Evolutionary conservation across 2,113 vertebrate genomes (phyloP).

Genomic region (Dendropsophus ebraccatus): DNA sequence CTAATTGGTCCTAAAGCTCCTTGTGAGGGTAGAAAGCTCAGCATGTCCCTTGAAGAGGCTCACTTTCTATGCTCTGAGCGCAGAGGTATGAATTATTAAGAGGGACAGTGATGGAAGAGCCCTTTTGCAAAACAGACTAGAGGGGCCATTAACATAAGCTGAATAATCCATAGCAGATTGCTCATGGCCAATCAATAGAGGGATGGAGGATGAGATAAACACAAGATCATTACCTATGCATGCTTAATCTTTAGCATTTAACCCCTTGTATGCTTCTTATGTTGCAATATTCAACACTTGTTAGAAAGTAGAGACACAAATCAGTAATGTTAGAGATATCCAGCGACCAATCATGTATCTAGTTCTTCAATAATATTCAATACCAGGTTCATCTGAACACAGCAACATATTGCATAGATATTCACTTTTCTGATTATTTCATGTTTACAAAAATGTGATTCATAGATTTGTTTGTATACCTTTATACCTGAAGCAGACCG

Average conservation of each 20-base stretch:
- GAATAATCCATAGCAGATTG: constrained; percentile 54
- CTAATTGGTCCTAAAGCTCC: constrained; percentile 55
- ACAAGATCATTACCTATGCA: constrained; percentile 40
- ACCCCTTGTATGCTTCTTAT: background rate
- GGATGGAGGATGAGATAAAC: constrained; percentile 29
- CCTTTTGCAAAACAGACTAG: constrained; percentile 37
- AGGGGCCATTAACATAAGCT: constrained; percentile 52
- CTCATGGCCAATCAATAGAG: constrained; percentile 50
- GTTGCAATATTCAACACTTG: background rate
- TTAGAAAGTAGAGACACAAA: background rate
- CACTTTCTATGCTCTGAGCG: constrained; percentile 52
- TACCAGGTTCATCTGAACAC: no score
- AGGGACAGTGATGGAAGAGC: constrained; percentile 35
- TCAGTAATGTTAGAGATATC: background rate
- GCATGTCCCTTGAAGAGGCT: constrained; percentile 52
- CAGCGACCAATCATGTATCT: no score
- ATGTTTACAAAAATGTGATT: no score
- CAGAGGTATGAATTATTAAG: constrained; percentile 53
- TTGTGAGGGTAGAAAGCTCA: constrained; percentile 45
- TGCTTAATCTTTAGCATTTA: constrained; percentile 33
- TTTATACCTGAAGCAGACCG: no score
- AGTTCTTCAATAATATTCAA: no score
- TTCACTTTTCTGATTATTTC: no score
- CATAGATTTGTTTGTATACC: no score
- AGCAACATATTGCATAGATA: no score